Base-by-base conservation (phyloP, 2,888 invertebrate species). In the Aphrophora alni region DNA sequence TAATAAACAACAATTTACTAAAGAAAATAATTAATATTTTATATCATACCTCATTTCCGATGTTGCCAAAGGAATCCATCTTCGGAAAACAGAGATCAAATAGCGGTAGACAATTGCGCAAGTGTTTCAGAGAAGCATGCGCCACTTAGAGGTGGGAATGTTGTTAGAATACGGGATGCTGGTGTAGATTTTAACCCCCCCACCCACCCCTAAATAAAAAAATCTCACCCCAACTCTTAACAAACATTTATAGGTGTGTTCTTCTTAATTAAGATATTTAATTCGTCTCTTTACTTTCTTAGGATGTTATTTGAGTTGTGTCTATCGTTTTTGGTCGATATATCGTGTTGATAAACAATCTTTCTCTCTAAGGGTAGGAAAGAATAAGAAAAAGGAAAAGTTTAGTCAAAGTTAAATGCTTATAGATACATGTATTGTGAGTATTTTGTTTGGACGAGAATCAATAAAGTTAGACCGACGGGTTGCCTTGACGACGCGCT, bases 81-180 rank as follows among this genome's bases (percentile, higher is more conserved):
- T 83, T 83, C 82, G 81, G 80, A 83, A 82, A 83, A 83, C 82
- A 82, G 83, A 83, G 83, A 83, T 83, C 83, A 83, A 83, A 83
- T 83, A 82, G 83, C 83, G 82, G 82, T 82, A 83, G 83, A 83
- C 82, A 83, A 83, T 83, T 83, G 83, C 83, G 83, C 83, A 83
- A 83, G 83, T 83, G 83, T 83, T 83, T 83, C 82, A 79, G 71
- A 83, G 83, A 83, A 82, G 83, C 83, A 83, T 83, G 83, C 83
- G 83, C 83, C 82, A 82, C 83, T 82, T 83, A 81, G 83, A 83
- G 82, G 83, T 83, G 82, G 83, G 82, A 83, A 83, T 83, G 83
- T 83, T 82, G 82, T 82, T 81, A 82, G 83, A 78, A 81, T 81
- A 82, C 82, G 78, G 38, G 80, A 78, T 28, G 72, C 78, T 78